A percentile compares a stretch with the other conserved stretches of the same genome.
Evolutionary conservation across 2,888 invertebrate species (phyloP).

Genomic region (Linnaemya tessellans): DNA sequence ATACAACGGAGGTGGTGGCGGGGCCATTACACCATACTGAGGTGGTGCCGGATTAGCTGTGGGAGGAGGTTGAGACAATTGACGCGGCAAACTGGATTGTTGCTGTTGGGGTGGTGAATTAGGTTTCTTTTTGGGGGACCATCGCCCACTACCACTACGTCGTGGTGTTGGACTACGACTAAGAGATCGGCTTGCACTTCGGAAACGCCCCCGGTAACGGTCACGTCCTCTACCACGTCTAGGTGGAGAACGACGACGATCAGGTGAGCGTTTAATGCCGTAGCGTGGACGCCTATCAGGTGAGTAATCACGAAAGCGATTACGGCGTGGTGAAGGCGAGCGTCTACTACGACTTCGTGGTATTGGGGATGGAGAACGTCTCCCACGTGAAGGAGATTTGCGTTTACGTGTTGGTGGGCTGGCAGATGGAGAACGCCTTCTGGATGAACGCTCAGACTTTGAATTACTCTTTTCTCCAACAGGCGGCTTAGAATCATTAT

Average conservation of each 20-base stretch:
- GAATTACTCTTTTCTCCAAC: constrained; percentile 70
- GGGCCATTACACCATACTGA: constrained; percentile 77
- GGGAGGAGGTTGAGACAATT: constrained; percentile 71
- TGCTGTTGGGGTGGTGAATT: constrained; percentile 75
- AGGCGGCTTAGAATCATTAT: constrained; percentile 60
- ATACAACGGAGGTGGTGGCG: constrained; percentile 78
- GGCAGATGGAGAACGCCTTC: constrained; percentile 78
- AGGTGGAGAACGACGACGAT: constrained; percentile 75
- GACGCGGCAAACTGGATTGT: constrained; percentile 73
- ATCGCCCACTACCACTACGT: constrained; percentile 77
- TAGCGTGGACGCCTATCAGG: constrained; percentile 78
- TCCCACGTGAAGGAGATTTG: constrained; percentile 74
- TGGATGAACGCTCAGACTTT: constrained; percentile 64
- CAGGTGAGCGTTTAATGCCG: constrained; percentile 73
- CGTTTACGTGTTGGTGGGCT: constrained; percentile 77
- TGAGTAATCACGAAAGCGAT: constrained; percentile 78
- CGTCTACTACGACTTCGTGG: constrained; percentile 74
- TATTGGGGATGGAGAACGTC: constrained; percentile 79
- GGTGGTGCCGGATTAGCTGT: constrained; percentile 70
- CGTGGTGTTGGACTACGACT: constrained; percentile 77
- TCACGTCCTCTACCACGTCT: constrained; percentile 75
- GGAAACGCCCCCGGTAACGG: constrained; percentile 75
- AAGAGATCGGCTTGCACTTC: constrained; percentile 78
- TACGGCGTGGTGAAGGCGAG: constrained; percentile 79
- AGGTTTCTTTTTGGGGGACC: constrained; percentile 81